Conservation (phyloP, 2,888 invertebrate genomes). For the Sinodicranocentrus sp. region DNA sequence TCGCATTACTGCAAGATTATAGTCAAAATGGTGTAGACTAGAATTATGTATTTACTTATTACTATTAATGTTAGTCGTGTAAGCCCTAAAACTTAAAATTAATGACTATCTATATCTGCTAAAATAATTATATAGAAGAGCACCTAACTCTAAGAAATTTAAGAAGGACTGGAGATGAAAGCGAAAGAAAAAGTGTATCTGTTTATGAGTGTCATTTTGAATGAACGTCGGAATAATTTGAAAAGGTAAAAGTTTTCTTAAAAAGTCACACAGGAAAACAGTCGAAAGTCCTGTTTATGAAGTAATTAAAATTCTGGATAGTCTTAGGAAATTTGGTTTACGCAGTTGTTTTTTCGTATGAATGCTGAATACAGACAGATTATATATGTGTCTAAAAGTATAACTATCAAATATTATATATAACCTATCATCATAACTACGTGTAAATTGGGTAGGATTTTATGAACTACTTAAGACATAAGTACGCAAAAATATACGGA, state of each 20-base stretch:
- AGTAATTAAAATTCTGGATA: too few relatives aligned
- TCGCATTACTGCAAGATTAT: conserved; percentile 15
- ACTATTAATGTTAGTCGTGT: too few relatives aligned
- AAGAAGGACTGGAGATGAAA: conserved; percentile 4
- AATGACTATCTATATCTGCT: background rate
- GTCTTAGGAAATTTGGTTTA: background rate
- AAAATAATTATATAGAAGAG: background rate
- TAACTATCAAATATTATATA: too few relatives aligned
- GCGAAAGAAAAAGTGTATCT: background rate
- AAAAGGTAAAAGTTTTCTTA: too few relatives aligned
- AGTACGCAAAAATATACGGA: conserved; percentile 28
- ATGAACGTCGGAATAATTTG: conserved; percentile 9
- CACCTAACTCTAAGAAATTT: background rate
- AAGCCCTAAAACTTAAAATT: too few relatives aligned
- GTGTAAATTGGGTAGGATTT: conserved; percentile 21
- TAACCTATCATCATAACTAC: conserved; percentile 13
- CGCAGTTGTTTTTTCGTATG: conserved; percentile 11
- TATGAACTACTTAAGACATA: conserved; percentile 46
- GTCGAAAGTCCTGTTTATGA: background rate
- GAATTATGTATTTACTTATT: conserved; percentile 6
- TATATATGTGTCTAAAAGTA: too few relatives aligned
- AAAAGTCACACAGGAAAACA: too few relatives aligned
- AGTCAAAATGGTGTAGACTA: conserved; percentile 18
- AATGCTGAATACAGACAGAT: background rate
- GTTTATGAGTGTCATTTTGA: background rate